Base-by-base conservation (phyloP, 2,797 vertebrate genomes). In the Anguilla obscura region DNA sequence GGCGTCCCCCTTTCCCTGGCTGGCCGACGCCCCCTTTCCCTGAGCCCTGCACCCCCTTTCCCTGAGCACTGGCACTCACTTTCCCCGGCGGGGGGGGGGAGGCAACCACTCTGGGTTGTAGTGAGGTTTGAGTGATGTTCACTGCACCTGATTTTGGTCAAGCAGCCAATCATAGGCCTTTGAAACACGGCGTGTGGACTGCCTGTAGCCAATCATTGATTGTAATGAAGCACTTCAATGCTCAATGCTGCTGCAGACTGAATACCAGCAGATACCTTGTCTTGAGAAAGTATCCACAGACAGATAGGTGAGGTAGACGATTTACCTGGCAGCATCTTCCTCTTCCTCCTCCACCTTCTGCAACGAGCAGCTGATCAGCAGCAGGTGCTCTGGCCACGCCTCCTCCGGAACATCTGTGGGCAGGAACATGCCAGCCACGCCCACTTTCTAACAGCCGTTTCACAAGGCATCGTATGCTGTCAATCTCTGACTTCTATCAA, bases 361-460 rank as follows among this genome's bases (percentile, higher is more conserved):
- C 90, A 97, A 93, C 89, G 93, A 94, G 89, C 89, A 63, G 52
- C 90, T 93, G 90, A 96, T 92, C 94, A 94, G 95, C 91, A 89
- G 91, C 88, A 96, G 91, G 92, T 96, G 96, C 88, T 90, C 91
- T 87, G 90, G 91, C 94, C 95, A 95, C 48, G 93, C 93, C 58
- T 93, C 90, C 86, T 63, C 89, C 86, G 95, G 94, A 92, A 96
- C 94, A 56, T 95, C 96, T 97, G 91, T 24, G 27, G 71, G 83
- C 27, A 40, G 66, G 92, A 18, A 88, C 74, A 87, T 48, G 80
- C 0, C 3, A 40, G 87, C 89, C 71, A 91, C 16, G 5, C 66
- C 66, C 21, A 21, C 66, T 24, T 69, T 69, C 63, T 27, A n/a
- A 33, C 7, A 74, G 69, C 1, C 10, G 8, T 74, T 30, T 33